A percentile compares a stretch with the other conserved stretches of the same genome.
Evolutionary conservation across 1,140 invertebrate species (phyloP).

Genomic region (Manduca sexta): DNA sequence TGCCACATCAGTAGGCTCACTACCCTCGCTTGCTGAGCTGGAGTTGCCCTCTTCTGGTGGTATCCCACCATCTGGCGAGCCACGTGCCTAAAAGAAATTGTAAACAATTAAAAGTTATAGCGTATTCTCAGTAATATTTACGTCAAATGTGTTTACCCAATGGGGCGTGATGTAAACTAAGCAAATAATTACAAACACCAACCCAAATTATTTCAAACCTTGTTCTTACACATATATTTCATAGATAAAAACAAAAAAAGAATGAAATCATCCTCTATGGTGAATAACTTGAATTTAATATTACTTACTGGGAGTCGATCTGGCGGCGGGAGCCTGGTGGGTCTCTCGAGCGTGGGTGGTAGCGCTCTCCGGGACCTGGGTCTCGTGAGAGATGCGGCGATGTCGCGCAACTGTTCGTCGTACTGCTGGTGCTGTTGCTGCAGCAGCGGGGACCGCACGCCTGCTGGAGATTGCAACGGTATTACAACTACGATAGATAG

Average conservation of each 20-base stretch:
- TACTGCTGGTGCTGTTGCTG: conserved; percentile 76
- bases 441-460: conserved; percentile 51
- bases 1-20: conserved; percentile 54
- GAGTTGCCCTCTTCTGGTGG: conserved; percentile 79
- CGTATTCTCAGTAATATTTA: too few species aligned
- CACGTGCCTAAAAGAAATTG: conserved; percentile 53
- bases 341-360: conserved; percentile 50
- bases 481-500: conserved; percentile 7
- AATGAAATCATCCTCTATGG: too few species aligned
- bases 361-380: conserved; percentile 71
- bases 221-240: too few species aligned
- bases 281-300: background rate
- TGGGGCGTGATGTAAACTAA: too few species aligned
- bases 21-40: conserved; percentile 72
- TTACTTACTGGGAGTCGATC: conserved; percentile 68
- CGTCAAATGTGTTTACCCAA: too few species aligned
- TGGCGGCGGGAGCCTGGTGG: conserved; percentile 57
- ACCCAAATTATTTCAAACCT: too few species aligned
- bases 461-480: too few species aligned
- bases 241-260: too few species aligned
- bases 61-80: conserved; percentile 87
- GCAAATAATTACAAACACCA: too few species aligned
- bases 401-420: conserved; percentile 81
- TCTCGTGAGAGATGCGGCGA: conserved; percentile 81
- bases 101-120: too few species aligned